phyloP scores from a whole-genome alignment of 2,797 vertebrate species.

The Crocodylus rhombifer region DNA sequence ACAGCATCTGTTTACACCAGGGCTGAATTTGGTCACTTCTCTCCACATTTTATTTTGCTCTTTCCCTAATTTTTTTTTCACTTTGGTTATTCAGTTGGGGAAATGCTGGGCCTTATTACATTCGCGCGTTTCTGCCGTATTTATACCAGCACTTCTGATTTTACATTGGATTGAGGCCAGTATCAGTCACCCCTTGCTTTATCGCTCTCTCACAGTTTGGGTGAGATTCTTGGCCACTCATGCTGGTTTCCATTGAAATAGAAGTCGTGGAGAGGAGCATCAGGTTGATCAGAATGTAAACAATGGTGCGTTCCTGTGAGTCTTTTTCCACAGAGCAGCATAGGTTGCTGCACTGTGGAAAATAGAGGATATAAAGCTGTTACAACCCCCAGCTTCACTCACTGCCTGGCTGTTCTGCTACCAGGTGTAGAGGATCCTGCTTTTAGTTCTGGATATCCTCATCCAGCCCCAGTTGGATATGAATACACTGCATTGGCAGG shows the following conservation, averaged over 20 bases:
- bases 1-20: background rate
- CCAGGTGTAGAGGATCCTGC: background rate
- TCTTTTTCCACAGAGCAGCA: background rate
- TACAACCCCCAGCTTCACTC: background rate
- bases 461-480: too few relatives aligned
- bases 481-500: too few relatives aligned
- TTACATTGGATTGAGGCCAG: background rate
- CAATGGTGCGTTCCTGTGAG: background rate
- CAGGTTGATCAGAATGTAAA: background rate
- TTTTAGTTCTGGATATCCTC: background rate
- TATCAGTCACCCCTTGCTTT: background rate
- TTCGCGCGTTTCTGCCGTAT: background rate
- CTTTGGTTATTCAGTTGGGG: background rate
- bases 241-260: background rate
- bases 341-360: background rate
- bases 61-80: background rate
- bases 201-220: background rate
- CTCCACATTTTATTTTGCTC: background rate
- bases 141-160: slow-evolving; percentile 18
- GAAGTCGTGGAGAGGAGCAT: background rate
- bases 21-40: slow-evolving; percentile 3
- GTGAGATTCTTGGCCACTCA: background rate
- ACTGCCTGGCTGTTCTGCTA: background rate
- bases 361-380: background rate
- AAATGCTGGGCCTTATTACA: background rate